These are phyloP conservation scores for Hestina assimilis DNA, from an alignment of 1,140 invertebrate species.

Conservation along the genomic window DNA sequence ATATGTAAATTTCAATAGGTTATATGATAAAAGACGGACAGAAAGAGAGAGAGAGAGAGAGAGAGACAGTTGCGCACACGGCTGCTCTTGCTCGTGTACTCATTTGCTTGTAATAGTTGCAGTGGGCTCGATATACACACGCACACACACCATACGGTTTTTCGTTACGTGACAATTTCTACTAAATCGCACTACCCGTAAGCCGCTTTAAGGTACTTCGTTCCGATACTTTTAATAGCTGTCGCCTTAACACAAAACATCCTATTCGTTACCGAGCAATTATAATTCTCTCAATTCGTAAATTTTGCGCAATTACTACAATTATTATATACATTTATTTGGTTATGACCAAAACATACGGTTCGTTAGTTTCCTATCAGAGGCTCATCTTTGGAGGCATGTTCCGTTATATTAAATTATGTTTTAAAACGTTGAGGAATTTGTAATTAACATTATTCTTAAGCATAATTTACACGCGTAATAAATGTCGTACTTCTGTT, in stretches of 20 bases:
- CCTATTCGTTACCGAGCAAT: constrained; percentile 25
- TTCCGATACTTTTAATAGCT: neutral
- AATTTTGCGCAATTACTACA: constrained; percentile 32
- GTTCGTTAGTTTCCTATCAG: neutral
- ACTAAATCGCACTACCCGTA: no score
- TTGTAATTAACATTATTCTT: neutral
- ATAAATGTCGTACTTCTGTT: neutral
- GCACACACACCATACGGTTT: no score
- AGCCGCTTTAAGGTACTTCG: no score
- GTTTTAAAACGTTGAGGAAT: neutral
- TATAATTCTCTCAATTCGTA: constrained; percentile 31
- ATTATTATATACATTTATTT: constrained; percentile 25
- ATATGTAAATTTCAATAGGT: no score
- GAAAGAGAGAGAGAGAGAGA: no score
- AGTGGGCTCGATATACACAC: no score
- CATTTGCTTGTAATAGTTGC: no score
- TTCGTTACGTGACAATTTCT: no score
- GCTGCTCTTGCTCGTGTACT: no score
- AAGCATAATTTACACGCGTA: neutral
- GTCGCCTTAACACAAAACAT: constrained; percentile 1
- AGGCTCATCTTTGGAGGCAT: no score
- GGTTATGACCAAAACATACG: constrained; percentile 1
- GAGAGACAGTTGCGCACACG: no score
- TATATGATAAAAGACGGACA: no score
- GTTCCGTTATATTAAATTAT: neutral